These are phyloP conservation scores for Blomia tropicalis DNA, from an alignment of 2,888 invertebrate species.

Conservation along the genomic window DNA sequence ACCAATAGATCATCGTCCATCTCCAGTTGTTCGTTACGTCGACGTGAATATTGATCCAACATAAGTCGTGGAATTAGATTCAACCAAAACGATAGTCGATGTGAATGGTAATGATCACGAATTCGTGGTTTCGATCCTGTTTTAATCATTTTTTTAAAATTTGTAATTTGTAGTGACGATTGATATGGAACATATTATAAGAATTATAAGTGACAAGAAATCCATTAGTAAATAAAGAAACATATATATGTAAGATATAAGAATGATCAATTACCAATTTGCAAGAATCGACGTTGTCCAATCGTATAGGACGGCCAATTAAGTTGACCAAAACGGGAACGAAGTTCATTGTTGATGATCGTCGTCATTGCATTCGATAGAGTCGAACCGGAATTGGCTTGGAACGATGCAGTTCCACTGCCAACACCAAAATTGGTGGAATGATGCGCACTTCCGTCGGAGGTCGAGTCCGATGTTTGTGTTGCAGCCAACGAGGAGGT, in stretches of 20 bases:
- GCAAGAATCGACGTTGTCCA: slow-evolving; percentile 73
- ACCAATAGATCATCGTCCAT: not conserved
- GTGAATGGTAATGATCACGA: slow-evolving; percentile 83
- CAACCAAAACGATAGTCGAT: slow-evolving; percentile 85
- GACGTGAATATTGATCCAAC: slow-evolving; percentile 11
- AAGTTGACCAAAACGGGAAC: slow-evolving; percentile 32
- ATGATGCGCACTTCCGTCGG: slow-evolving; percentile 8
- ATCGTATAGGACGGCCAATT: slow-evolving; percentile 78
- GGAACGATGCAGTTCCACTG: not conserved
- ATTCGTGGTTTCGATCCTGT: slow-evolving; percentile 74
- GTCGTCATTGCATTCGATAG: not conserved
- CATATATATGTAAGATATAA: not conserved
- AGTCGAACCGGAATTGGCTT: not conserved
- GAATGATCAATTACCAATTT: slow-evolving; percentile 28
- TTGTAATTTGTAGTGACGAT: too few species aligned
- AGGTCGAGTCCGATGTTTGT: not conserved
- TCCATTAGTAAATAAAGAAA: not conserved
- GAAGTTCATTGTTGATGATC: slow-evolving; percentile 13
- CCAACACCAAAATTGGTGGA: not conserved
- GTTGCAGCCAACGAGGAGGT: too few species aligned
- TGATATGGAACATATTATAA: not conserved
- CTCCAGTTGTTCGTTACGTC: slow-evolving; percentile 5
- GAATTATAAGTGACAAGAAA: too few species aligned
- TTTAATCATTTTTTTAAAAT: slow-evolving; percentile 35
- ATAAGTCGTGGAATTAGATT: slow-evolving; percentile 74